phyloP scores from a whole-genome alignment of 2,113 vertebrate genomes.

The Oxyruncus cristatus region DNA sequence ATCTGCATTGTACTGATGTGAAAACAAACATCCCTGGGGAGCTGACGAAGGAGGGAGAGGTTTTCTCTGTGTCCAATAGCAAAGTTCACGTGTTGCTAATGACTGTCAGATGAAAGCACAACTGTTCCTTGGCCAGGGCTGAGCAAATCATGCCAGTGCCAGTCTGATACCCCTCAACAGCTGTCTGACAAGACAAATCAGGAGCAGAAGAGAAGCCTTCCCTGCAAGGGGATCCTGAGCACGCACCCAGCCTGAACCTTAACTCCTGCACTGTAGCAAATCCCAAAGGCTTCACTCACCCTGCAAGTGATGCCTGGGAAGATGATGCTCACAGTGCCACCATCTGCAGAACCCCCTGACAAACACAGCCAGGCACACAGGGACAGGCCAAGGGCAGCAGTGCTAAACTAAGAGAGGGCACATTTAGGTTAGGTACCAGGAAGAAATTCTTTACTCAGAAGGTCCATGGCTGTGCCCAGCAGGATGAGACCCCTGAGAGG shows the following conservation, averaged over 20 bases:
- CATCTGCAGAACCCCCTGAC: background rate
- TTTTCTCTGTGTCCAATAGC: background rate
- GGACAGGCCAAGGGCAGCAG: background rate
- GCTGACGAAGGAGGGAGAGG: background rate
- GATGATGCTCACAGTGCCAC: background rate
- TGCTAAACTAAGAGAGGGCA: background rate
- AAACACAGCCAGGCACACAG: background rate
- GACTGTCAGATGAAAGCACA: background rate
- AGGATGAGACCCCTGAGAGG: background rate
- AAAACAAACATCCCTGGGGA: background rate
- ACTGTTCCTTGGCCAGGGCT: background rate
- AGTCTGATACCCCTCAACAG: background rate
- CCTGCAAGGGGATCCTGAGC: fast-evolving
- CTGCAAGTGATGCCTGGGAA: background rate
- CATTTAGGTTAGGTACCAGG: background rate
- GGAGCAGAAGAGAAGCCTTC: background rate
- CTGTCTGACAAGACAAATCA: background rate
- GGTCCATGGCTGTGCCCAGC: too few relatives aligned
- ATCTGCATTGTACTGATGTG: background rate
- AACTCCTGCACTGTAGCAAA: background rate
- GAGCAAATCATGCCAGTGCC: background rate
- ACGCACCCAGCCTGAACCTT: background rate
- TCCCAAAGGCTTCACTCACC: background rate
- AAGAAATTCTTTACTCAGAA: background rate
- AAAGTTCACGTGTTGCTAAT: background rate